phyloP scores from a whole-genome alignment of 2,888 invertebrate species.

The Caenorhabditis plicata region DNA sequence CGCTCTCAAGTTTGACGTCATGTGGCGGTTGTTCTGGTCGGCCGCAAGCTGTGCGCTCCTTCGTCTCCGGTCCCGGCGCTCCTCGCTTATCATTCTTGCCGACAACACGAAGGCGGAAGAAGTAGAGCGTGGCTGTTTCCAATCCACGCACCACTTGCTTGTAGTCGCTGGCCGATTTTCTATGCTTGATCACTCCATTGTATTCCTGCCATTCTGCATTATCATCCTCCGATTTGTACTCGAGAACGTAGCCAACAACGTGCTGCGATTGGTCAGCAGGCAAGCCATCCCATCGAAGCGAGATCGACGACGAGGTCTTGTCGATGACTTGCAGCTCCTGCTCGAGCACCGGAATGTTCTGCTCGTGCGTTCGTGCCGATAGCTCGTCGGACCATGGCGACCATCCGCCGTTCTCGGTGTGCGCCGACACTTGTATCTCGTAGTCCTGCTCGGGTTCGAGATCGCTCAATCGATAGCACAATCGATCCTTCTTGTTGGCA shows the following conservation, averaged over 20 bases:
- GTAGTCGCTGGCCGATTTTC: conserved; percentile 51
- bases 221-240: conserved; percentile 63
- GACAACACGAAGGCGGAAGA: conserved; percentile 65
- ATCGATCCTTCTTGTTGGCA: conserved; percentile 56
- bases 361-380: conserved; percentile 53
- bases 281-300: conserved; percentile 63
- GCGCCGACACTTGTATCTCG: conserved; percentile 61
- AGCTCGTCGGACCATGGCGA: conserved; percentile 63
- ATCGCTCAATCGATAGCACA: conserved; percentile 64
- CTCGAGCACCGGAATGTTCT: conserved; percentile 65
- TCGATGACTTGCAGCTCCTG: conserved; percentile 55
- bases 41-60: conserved; percentile 64
- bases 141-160: conserved; percentile 57
- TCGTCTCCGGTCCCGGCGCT: conserved; percentile 62
- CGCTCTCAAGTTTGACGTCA: conserved; percentile 54
- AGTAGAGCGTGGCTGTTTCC: conserved; percentile 64
- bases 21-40: conserved; percentile 60
- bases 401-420: conserved; percentile 65
- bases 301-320: conserved; percentile 61
- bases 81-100: conserved; percentile 65
- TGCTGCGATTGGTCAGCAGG: conserved; percentile 54
- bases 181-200: conserved; percentile 59
- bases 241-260: conserved; percentile 64
- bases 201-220: conserved; percentile 61
- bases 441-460: conserved; percentile 65